Evolutionary conservation across 2,888 invertebrate genomes (phyloP).

Genomic region (Andrena fulva): DNA sequence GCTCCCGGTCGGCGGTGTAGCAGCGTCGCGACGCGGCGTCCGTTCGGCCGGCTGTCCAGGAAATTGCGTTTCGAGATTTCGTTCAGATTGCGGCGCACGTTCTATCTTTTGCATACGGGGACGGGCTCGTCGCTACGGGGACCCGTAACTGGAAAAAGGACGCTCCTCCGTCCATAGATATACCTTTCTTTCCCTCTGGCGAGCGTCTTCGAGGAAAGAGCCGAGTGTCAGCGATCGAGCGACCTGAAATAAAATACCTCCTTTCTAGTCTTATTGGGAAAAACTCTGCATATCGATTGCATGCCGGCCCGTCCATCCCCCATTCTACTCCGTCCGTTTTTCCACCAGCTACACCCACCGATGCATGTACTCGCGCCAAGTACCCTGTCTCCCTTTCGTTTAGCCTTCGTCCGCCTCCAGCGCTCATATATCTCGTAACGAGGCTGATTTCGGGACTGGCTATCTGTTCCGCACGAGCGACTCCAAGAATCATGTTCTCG

Average conservation of each 20-base stretch:
- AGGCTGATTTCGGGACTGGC: slow-evolving; percentile 62
- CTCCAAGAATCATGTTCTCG: slow-evolving; percentile 35
- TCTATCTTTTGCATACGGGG: slow-evolving; percentile 75
- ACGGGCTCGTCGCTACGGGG: slow-evolving; percentile 25
- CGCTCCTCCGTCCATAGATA: neutral
- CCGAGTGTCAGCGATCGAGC: slow-evolving; percentile 61
- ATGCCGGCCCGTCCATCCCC: slow-evolving; percentile 8
- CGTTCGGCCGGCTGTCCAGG: slow-evolving; percentile 72
- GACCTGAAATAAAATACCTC: slow-evolving; percentile 75
- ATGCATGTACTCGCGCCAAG: neutral
- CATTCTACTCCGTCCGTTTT: neutral
- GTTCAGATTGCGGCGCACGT: slow-evolving; percentile 75
- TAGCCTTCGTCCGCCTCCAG: neutral
- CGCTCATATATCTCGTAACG: slow-evolving; percentile 57
- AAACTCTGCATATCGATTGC: slow-evolving; percentile 72
- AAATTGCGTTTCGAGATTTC: slow-evolving; percentile 81
- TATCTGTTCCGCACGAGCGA: slow-evolving; percentile 65
- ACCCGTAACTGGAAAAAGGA: slow-evolving; percentile 1
- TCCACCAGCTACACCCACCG: neutral
- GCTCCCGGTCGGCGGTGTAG: slow-evolving; percentile 42
- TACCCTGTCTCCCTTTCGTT: slow-evolving; percentile 12
- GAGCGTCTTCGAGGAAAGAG: slow-evolving; percentile 40
- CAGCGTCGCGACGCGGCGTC: slow-evolving; percentile 30
- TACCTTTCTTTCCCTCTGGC: slow-evolving; percentile 19
- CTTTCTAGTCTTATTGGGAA: slow-evolving; percentile 63